phyloP scores from a whole-genome alignment of 2,113 vertebrate genomes.

The Galemys pyrenaicus region DNA sequence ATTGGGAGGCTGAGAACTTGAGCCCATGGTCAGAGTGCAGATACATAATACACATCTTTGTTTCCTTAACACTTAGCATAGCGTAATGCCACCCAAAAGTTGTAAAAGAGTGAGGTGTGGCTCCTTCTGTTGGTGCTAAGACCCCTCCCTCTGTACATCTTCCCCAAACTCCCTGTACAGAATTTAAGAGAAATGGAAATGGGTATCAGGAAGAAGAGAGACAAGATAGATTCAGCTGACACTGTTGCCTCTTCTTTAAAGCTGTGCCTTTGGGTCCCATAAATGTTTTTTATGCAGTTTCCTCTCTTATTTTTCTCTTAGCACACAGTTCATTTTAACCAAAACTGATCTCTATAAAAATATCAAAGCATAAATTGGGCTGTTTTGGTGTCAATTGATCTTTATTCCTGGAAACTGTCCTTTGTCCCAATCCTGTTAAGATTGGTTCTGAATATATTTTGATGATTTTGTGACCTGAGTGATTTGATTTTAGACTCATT shows the following conservation, averaged over 20 bases:
- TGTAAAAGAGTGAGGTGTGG: not conserved
- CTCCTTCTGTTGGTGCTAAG: not conserved
- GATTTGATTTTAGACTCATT: not conserved
- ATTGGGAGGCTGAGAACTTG: not conserved
- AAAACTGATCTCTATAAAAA: not conserved
- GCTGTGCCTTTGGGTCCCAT: not conserved
- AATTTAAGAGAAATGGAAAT: not conserved
- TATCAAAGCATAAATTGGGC: not conserved
- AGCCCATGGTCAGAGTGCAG: fast-evolving
- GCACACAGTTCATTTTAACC: not conserved
- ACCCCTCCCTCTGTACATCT: too few relatives aligned
- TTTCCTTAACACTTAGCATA: not conserved
- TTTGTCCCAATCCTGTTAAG: not conserved
- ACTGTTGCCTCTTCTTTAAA: not conserved
- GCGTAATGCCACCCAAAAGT: fast-evolving
- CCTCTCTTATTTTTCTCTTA: not conserved
- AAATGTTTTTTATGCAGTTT: not conserved
- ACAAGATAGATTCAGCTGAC: not conserved
- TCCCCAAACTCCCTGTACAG: not conserved
- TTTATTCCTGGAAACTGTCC: not conserved
- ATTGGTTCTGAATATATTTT: not conserved
- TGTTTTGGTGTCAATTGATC: not conserved
- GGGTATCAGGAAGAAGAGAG: not conserved
- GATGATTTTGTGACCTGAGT: not conserved
- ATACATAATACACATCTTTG: not conserved